Evolutionary conservation across 2,888 invertebrate genomes (phyloP), one percentile per base, ranked within the genome.

Genomic region (Agelastica alni): DNA sequence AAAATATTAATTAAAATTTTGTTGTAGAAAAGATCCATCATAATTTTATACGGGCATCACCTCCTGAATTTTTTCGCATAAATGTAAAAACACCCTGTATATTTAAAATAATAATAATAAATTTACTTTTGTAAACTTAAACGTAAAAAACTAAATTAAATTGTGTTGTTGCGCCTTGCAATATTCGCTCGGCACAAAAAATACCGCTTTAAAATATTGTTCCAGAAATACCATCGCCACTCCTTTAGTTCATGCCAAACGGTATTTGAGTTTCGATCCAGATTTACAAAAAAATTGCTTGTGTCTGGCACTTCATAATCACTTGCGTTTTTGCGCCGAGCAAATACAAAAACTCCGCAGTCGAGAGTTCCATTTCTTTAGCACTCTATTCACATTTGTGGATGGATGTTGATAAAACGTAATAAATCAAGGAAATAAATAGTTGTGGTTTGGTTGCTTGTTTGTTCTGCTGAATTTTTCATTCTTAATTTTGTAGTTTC

Each of bases 241-340:
- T 56, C 53, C 53, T 53, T 58, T 58, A 52, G 56, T 59, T 55
- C 57, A 51, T 57, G 55, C 52, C 51, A 39, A 55, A 54, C 34
- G 46, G 52, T 49, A 58, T 56, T 61, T 57, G 53, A 61, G 57
- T 59, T 59, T 59, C 61, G 55, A 61, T 59, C 47, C 42, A 55
- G 54, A 53, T 57, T 44, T 34, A 22, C 30, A 44, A 32, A 53
- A 52, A 52, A 51, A 46, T 32, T 14, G n/a, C 36, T 30, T 36
- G 44, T 37, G 44, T 37, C 34, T 44, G 37, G 51, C 51, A 51
- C 51, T 51, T 51, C 28, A 51, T 51, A 51, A 44, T 44, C 51
- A 44, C 51, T 36, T 46, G 22, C 14, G 46, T 46, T 46, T 46
- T 46, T 44, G n/a, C n/a, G 36, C 36, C 10, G n/a, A 13, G 43